Evolutionary conservation across 2,888 invertebrate genomes (phyloP).

Genomic region (Melanophora roralis): DNA sequence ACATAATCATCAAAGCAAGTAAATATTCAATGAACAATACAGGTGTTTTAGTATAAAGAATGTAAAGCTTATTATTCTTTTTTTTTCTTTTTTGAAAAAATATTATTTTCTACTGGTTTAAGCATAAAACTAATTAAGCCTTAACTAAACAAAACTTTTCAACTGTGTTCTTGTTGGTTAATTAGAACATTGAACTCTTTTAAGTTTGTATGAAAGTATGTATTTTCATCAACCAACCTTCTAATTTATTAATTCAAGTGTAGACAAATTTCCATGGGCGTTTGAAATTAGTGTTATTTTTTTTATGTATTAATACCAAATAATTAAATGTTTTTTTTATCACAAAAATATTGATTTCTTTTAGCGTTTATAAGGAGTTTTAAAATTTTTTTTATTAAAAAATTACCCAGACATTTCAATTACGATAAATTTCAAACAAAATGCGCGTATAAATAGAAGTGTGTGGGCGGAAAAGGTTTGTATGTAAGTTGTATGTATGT

Average conservation of each 20-base stretch:
- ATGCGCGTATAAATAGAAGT: no score
- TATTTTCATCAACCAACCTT: no score
- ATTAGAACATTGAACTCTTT: constrained; percentile 39
- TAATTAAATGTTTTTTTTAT: background rate
- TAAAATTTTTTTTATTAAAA: background rate
- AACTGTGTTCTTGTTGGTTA: background rate
- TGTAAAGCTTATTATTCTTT: constrained; percentile 1
- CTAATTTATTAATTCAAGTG: background rate
- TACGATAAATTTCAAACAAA: background rate
- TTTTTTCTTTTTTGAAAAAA: no score
- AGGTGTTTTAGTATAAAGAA: background rate
- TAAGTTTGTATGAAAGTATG: no score
- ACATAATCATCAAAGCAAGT: constrained; percentile 30
- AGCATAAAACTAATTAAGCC: background rate
- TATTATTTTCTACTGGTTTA: no score
- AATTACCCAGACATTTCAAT: constrained; percentile 49
- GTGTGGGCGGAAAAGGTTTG: background rate
- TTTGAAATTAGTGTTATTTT: constrained; percentile 22
- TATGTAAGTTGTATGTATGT: background rate
- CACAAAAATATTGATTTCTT: constrained; percentile 38
- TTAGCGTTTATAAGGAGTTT: background rate
- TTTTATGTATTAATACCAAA: background rate
- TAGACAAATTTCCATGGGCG: background rate
- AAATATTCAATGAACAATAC: constrained; percentile 30
- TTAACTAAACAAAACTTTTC: background rate